Percentiles rank a stretch among this genome's conserved stretches.
Evolutionary conservation across 92 coral and sea anemone species (phyloP).

Genomic region (Paragorgia papillata): DNA sequence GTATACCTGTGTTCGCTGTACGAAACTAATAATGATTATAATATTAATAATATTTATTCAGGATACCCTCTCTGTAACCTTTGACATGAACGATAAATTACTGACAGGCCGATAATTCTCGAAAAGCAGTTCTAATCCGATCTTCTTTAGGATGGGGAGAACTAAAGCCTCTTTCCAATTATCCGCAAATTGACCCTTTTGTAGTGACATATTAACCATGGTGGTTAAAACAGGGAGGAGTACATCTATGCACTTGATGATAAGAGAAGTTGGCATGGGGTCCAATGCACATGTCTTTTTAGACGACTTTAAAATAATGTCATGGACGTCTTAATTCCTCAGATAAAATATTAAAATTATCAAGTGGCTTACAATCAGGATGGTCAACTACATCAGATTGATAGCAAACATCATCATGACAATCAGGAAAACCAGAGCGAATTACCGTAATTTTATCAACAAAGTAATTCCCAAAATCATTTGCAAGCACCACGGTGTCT

Average conservation of each 20-base stretch:
- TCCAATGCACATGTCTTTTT: slow-evolving; percentile 8
- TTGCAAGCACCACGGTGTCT: not conserved
- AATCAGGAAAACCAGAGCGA: not conserved
- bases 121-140: too few species aligned
- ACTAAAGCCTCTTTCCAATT: not conserved
- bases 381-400: slow-evolving; percentile 2
- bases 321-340: slow-evolving; percentile 9
- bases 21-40: too few species aligned
- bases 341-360: not conserved
- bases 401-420: not conserved
- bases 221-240: not conserved
- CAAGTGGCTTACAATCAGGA: not conserved
- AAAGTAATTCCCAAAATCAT: slow-evolving; percentile 4
- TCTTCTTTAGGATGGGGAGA: not conserved
- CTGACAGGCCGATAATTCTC: too few species aligned
- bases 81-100: too few species aligned
- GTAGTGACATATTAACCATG: slow-evolving; percentile 6
- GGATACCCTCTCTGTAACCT: too few species aligned
- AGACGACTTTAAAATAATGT: not conserved
- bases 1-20: too few species aligned
- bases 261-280: slow-evolving; percentile 11
- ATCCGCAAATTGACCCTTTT: not conserved
- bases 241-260: not conserved
- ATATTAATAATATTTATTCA: too few species aligned
- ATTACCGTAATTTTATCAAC: not conserved